phyloP scores from a whole-genome alignment of 1,140 invertebrate species.

The Antheraea pernyi region DNA sequence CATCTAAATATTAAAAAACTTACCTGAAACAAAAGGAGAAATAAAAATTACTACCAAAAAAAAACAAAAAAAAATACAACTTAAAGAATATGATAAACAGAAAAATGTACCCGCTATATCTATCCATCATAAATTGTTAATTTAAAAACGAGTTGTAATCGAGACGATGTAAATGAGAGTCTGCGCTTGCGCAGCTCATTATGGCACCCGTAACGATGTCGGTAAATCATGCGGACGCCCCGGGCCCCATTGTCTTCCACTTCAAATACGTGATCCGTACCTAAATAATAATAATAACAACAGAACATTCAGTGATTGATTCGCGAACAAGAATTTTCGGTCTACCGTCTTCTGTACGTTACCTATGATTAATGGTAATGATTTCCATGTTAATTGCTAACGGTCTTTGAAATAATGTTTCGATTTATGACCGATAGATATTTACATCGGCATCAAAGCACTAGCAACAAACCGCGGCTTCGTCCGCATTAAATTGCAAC shows the following conservation, averaged over 20 bases:
- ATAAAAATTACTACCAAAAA: neutral
- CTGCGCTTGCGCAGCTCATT: conserved; percentile 56
- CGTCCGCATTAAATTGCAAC: no score
- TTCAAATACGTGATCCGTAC: conserved; percentile 35
- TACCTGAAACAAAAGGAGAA: neutral
- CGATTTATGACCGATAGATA: neutral
- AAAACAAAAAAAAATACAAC: neutral
- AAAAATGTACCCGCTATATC: neutral
- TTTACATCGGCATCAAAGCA: no score
- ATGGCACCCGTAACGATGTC: conserved; percentile 54
- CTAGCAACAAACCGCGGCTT: no score
- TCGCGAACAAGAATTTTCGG: conserved; percentile 33
- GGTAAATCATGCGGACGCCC: conserved; percentile 68
- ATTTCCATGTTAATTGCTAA: neutral
- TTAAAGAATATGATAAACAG: neutral
- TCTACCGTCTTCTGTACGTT: conserved; percentile 33
- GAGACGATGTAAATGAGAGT: conserved; percentile 8
- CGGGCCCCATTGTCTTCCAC: conserved; percentile 41
- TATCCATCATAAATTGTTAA: conserved; percentile 15
- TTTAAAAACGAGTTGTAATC: conserved; percentile 13
- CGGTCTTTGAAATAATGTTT: neutral
- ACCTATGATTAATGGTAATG: conserved; percentile 23
- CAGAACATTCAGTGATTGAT: conserved; percentile 41
- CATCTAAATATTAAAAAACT: neutral
- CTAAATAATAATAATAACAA: conserved; percentile 18